Base-by-base conservation (phyloP, 2,888 invertebrate species). In the Mythimna ferrago region DNA sequence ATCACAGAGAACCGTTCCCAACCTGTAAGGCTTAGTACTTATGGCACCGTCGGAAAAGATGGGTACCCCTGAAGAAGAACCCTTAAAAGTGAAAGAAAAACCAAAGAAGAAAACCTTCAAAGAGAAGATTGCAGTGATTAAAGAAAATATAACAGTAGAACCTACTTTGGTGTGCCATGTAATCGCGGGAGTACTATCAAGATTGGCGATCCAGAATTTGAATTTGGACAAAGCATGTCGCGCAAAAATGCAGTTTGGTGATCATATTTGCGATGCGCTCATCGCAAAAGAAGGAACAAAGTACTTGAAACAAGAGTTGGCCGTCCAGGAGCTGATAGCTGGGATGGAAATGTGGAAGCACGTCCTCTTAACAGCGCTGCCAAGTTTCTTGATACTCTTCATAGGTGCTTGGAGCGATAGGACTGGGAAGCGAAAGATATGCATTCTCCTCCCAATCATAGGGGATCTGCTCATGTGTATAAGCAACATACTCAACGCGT, bases 171-270 rank as follows among this genome's bases (percentile, higher is more conserved):
- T 97, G 2, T 97, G 97, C 73, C 97, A 97, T 86, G 97, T 97
- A 0, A 93, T 97, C 81, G 97, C 97, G 3, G 96, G 97, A 80
- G 96, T 96, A 0, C 87, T 97, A n/a, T 97, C 98, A 0, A 97
- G 97, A 77, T 91, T 98, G 71, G 98, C 98, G 5, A 98, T 98
- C 6, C 98, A 98, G 93, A 98, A 98, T 92, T 92, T 98, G 32
- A 98, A 98, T 92, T 94, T 98, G 84, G 98, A 98, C 89, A 98
- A 98, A 93, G 98, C 98, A 0, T 98, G 98, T 87, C 94, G 98
- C 35, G 98, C 98, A 0, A 98, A 98, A 89, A 95, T 98, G 88
- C 95, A 95, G 0, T 98, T 97, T 88, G 96, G 97, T 0, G 97
- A 97, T 66, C 94, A 96, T 70, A 97, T 98, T 0, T 98, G 98